These are phyloP conservation scores for Athalia cordata DNA, from an alignment of 2,888 invertebrate genomes.

Conservation along the genomic window DNA sequence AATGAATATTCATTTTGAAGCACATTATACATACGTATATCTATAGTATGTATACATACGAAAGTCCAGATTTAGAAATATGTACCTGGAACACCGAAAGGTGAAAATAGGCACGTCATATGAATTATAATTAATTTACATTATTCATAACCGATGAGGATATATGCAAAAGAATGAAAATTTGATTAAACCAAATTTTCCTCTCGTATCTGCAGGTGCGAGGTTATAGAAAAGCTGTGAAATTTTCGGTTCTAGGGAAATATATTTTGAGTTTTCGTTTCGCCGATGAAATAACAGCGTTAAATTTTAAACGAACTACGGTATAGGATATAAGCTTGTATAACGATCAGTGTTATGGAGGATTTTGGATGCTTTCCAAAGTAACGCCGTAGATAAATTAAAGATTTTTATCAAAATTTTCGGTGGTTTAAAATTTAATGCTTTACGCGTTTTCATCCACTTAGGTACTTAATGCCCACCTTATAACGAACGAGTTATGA, in stretches of 20 bases:
- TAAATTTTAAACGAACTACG: background rate
- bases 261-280: background rate
- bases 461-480: background rate
- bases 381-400: background rate
- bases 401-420: background rate
- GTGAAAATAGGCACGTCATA: constrained; percentile 22
- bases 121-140: constrained; percentile 54
- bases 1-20: constrained; percentile 39
- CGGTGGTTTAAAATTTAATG: background rate
- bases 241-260: background rate
- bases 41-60: constrained; percentile 8
- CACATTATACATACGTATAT: constrained; percentile 13
- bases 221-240: background rate
- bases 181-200: background rate
- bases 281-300: constrained; percentile 9
- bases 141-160: constrained; percentile 53
- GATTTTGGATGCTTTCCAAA: constrained; percentile 13
- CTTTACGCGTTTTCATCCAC: background rate
- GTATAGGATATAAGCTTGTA: background rate
- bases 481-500: background rate
- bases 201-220: no score
- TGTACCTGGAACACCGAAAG: background rate
- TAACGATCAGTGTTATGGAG: no score
- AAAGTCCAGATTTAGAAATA: constrained; percentile 5
- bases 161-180: constrained; percentile 10